Evolutionary conservation across 2,888 invertebrate species (phyloP).

Genomic region (Philopedon plagiatum): DNA sequence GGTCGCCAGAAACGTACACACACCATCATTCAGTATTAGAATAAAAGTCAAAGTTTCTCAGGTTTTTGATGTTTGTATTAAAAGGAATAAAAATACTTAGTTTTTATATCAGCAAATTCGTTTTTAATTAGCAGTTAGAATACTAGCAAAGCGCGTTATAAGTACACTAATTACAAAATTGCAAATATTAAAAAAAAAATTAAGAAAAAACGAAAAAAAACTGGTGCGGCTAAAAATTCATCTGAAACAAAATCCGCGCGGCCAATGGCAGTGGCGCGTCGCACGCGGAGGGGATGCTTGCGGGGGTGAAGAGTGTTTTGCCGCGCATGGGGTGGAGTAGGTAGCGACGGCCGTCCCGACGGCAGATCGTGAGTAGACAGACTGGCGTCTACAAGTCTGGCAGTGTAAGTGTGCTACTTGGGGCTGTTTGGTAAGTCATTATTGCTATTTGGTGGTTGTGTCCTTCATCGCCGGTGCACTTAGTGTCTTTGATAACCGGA

Average conservation of each 20-base stretch:
- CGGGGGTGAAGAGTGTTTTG: constrained; percentile 65
- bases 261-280: constrained; percentile 64
- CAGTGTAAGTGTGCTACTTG: constrained; percentile 59
- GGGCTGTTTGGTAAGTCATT: constrained; percentile 61
- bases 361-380: constrained; percentile 71
- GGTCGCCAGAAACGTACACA: background rate
- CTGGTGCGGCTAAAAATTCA: constrained; percentile 61
- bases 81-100: constrained; percentile 3
- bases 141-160: constrained; percentile 32
- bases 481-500: constrained; percentile 39
- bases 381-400: constrained; percentile 69
- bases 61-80: background rate
- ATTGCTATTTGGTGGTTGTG: constrained; percentile 54
- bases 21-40: background rate
- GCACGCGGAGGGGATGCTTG: constrained; percentile 59
- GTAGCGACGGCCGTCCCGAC: constrained; percentile 76
- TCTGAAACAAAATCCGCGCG: constrained; percentile 53
- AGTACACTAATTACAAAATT: constrained; percentile 39
- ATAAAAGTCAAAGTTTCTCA: background rate
- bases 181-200: constrained; percentile 37
- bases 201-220: constrained; percentile 56
- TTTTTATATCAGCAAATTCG: constrained; percentile 20
- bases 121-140: constrained; percentile 19
- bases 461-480: constrained; percentile 49
- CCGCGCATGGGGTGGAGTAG: constrained; percentile 70